phyloP scores from a whole-genome alignment of 2,113 vertebrate genomes.

The Ciconia stormi region DNA sequence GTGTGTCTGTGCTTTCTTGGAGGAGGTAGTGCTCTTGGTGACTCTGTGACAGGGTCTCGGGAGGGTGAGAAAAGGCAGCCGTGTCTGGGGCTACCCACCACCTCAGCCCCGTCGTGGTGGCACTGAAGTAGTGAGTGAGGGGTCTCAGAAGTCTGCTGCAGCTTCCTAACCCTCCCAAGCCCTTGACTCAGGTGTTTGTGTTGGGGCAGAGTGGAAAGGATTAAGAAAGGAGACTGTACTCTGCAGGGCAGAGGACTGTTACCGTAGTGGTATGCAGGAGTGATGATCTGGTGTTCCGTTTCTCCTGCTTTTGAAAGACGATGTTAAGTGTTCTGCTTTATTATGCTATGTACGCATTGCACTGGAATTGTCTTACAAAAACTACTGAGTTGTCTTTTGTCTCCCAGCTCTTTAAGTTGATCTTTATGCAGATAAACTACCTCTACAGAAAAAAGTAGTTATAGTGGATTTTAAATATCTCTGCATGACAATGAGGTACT shows the following conservation, averaged over 20 bases:
- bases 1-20: not conserved
- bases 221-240: not conserved
- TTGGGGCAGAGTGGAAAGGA: not conserved
- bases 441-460: not conserved
- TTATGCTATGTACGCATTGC: not conserved
- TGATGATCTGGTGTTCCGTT: not conserved
- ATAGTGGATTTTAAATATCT: not conserved
- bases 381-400: not conserved
- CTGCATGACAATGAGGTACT: not conserved
- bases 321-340: not conserved
- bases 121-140: not conserved
- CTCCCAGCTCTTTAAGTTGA: not conserved
- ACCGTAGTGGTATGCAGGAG: rapidly evolving
- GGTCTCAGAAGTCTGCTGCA: not conserved
- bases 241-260: not conserved
- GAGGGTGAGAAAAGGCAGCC: not conserved
- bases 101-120: too few relatives aligned
- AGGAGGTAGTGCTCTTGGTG: not conserved
- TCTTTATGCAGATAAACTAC: not conserved
- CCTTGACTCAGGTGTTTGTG: not conserved
- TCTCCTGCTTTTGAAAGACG: not conserved
- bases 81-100: not conserved
- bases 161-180: not conserved
- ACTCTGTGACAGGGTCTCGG: not conserved
- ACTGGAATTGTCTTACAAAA: not conserved